Percentiles rank a stretch among this genome's conserved stretches.
Conservation (phyloP, 2,113 vertebrate genomes). For the Trachemys scripta region DNA sequence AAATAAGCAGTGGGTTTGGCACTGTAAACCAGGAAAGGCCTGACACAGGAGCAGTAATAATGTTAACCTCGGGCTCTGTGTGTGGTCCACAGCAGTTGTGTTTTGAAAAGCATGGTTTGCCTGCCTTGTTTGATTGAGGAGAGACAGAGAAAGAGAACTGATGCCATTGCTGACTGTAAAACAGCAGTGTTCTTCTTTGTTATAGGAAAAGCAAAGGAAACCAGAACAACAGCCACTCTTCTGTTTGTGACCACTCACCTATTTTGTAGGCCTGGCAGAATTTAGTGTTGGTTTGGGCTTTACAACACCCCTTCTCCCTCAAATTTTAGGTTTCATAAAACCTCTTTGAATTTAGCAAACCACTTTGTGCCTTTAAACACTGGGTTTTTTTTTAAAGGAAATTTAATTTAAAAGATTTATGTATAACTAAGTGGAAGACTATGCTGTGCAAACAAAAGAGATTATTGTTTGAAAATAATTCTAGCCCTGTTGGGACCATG, state of each 20-base stretch:
- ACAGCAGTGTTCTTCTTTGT: constrained; percentile 3
- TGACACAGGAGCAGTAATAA: constrained; percentile 59
- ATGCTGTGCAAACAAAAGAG: constrained; percentile 15
- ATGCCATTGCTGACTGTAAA: constrained; percentile 40
- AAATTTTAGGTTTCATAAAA: not conserved
- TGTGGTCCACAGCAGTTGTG: constrained; percentile 62
- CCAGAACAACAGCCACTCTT: not conserved
- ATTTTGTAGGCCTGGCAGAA: constrained; percentile 49
- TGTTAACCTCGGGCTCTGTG: constrained; percentile 62
- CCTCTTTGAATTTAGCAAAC: constrained; percentile 5
- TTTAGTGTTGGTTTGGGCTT: constrained; percentile 4
- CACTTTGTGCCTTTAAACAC: constrained; percentile 21
- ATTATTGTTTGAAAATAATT: constrained; percentile 63
- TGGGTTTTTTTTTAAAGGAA: constrained; percentile 48
- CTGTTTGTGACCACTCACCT: constrained; percentile 1
- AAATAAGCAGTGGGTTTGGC: constrained; percentile 47
- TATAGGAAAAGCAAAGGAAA: constrained; percentile 51
- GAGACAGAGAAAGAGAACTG: not conserved
- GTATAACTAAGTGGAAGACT: constrained; percentile 51
- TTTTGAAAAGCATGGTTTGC: constrained; percentile 58
- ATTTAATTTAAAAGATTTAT: constrained; percentile 59
- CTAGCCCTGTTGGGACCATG: not conserved
- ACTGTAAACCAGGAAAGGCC: constrained; percentile 17
- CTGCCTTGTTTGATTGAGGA: not conserved
- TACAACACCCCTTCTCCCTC: not conserved